Percentiles rank a stretch among this genome's conserved stretches.
phyloP scores from a whole-genome alignment of 2,888 invertebrate genomes.

The Leucoma salicis region DNA sequence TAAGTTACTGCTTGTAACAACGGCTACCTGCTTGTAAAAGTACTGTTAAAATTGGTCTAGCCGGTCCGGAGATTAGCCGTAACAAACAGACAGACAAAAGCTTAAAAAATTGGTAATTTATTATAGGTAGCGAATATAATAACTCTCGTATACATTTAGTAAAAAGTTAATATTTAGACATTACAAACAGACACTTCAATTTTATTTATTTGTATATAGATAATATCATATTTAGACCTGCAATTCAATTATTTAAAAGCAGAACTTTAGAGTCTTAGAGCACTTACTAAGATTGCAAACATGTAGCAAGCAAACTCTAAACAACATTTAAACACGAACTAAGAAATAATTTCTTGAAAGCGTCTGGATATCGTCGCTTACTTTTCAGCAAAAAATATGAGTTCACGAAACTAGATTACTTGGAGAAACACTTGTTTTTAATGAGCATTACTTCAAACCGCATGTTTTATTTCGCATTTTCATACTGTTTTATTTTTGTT shows the following conservation, averaged over 20 bases:
- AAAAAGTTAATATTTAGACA: too few species aligned
- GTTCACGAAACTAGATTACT: conserved; percentile 23
- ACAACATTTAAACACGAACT: conserved; percentile 21
- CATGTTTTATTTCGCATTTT: conserved; percentile 48
- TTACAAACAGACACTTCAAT: too few species aligned
- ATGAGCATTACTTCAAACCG: conserved; percentile 34
- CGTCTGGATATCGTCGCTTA: conserved; percentile 16
- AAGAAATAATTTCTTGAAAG: conserved; percentile 25
- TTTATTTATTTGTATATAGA: too few species aligned
- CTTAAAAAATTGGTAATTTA: too few species aligned
- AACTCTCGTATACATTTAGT: too few species aligned
- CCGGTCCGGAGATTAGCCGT: too few species aligned
- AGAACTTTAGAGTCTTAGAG: neutral
- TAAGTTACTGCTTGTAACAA: too few species aligned
- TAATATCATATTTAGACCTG: neutral
- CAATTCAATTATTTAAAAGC: neutral
- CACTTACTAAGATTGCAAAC: conserved; percentile 19
- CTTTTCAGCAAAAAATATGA: conserved; percentile 20
- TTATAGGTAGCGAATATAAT: too few species aligned
- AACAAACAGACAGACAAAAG: too few species aligned
- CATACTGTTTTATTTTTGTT: conserved; percentile 37
- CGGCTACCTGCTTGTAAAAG: too few species aligned
- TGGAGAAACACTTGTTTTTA: conserved; percentile 30
- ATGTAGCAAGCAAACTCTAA: conserved; percentile 19
- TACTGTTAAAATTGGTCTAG: too few species aligned